These are phyloP conservation scores for Troides aeacus DNA, from an alignment of 2,888 invertebrate genomes.

Conservation along the genomic window DNA sequence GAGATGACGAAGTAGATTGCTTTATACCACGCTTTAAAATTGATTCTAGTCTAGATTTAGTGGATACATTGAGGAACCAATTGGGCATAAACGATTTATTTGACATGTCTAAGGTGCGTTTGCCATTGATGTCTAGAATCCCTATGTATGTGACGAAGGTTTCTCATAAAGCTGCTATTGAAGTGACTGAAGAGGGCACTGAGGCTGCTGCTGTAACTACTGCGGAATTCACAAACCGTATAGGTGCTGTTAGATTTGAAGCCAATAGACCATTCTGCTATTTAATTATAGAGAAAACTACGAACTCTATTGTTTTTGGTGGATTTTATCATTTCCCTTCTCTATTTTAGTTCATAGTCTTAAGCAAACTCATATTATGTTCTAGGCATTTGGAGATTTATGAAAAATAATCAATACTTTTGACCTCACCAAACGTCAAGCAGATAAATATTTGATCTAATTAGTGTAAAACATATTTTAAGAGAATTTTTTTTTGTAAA, in stretches of 20 bases:
- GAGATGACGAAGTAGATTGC: conserved; percentile 83
- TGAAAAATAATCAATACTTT: no score
- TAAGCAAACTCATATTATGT: background rate
- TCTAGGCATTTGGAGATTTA: no score
- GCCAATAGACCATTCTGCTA: conserved; percentile 84
- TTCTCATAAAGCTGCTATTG: conserved; percentile 85
- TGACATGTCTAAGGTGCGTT: conserved; percentile 52
- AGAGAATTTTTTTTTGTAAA: no score
- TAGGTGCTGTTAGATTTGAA: conserved; percentile 79
- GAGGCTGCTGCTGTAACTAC: conserved; percentile 82
- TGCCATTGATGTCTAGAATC: conserved; percentile 71
- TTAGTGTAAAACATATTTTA: no score
- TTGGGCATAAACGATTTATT: conserved; percentile 81
- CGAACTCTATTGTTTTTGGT: conserved; percentile 70
- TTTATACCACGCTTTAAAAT: conserved; percentile 82
- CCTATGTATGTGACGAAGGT: conserved; percentile 79
- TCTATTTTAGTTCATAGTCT: conserved; percentile 46
- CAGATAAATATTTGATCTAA: no score
- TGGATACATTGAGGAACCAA: conserved; percentile 63
- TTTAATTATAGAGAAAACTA: conserved; percentile 82
- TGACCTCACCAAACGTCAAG: no score
- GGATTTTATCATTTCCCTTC: conserved; percentile 64
- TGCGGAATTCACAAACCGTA: conserved; percentile 73
- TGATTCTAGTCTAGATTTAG: conserved; percentile 78
- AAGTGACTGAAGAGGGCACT: conserved; percentile 87